These are phyloP conservation scores for Drosophila triauraria DNA, from an alignment of 1,140 invertebrate species.

Conservation along the genomic window DNA sequence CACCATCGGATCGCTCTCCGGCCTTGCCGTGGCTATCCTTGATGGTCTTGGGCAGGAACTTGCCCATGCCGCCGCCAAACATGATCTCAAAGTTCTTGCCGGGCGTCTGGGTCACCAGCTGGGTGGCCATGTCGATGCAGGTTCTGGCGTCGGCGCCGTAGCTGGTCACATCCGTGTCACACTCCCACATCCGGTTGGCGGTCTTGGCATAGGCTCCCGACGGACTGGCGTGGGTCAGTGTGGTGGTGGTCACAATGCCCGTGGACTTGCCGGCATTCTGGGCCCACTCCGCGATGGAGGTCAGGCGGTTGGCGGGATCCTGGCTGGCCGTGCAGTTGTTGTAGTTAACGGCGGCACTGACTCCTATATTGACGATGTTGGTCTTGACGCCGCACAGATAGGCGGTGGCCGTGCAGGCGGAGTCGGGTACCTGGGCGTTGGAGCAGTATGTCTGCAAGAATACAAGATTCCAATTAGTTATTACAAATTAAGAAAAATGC, in stretches of 20 bases:
- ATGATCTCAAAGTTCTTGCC: conserved; percentile 88
- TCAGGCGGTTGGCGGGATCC: conserved; percentile 85
- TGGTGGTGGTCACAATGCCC: conserved; percentile 83
- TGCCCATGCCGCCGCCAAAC: conserved; percentile 89
- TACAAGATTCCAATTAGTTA: background rate
- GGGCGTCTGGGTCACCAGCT: conserved; percentile 88
- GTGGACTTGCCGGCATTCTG: conserved; percentile 89
- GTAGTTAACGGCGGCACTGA: conserved; percentile 87
- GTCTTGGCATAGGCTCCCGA: conserved; percentile 86
- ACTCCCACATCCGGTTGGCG: conserved; percentile 92
- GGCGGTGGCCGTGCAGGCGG: conserved; percentile 90
- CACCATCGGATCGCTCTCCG: conserved; percentile 86
- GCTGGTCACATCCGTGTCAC: conserved; percentile 87
- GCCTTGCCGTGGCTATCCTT: conserved; percentile 85
- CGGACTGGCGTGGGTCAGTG: conserved; percentile 82
- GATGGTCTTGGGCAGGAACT: conserved; percentile 86
- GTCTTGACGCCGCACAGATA: conserved; percentile 91
- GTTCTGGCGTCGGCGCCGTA: conserved; percentile 80
- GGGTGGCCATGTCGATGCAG: conserved; percentile 87
- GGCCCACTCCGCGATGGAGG: conserved; percentile 93
- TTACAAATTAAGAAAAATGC: too few species aligned
- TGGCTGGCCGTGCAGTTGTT: conserved; percentile 89
- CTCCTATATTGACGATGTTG: conserved; percentile 88
- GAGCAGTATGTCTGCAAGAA: conserved; percentile 87
- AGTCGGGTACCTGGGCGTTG: conserved; percentile 93